Percentiles rank a stretch among this genome's conserved stretches.
phyloP scores from a whole-genome alignment of 2,888 invertebrate species.

The Embidobia sp. region DNA sequence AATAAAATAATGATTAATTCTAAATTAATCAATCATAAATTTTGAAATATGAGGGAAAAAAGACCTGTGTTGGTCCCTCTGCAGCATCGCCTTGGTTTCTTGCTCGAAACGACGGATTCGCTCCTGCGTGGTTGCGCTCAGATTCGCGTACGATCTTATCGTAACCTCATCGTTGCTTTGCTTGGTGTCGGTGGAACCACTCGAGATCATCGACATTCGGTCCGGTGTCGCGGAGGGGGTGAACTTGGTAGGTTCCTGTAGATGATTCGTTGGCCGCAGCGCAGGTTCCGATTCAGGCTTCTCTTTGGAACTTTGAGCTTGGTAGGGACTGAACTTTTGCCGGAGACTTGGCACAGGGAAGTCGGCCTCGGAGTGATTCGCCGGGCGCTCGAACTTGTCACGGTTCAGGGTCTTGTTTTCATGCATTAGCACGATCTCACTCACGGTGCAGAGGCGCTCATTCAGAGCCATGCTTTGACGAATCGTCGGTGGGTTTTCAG shows the following conservation, averaged over 20 bases:
- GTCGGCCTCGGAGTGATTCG: slow-evolving; percentile 23
- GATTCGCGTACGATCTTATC: slow-evolving; percentile 84
- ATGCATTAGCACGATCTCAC: slow-evolving; percentile 78
- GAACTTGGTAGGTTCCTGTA: slow-evolving; percentile 45
- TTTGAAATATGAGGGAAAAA: no score
- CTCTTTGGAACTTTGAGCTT: slow-evolving; percentile 51
- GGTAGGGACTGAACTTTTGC: no score
- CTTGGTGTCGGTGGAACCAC: slow-evolving; percentile 75
- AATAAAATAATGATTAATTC: no score
- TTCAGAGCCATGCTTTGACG: slow-evolving; percentile 79
- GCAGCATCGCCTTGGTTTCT: slow-evolving; percentile 88
- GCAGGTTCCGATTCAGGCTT: slow-evolving; percentile 23
- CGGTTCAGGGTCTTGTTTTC: slow-evolving; percentile 73
- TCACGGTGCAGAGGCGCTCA: slow-evolving; percentile 78
- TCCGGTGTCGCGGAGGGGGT: slow-evolving; percentile 74
- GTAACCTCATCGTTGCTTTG: slow-evolving; percentile 80
- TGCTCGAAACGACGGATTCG: slow-evolving; percentile 88
- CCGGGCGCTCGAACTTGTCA: slow-evolving; percentile 38
- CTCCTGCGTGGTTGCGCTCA: slow-evolving; percentile 85
- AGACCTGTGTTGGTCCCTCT: slow-evolving; percentile 82
- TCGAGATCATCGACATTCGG: slow-evolving; percentile 75
- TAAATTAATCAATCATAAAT: no score
- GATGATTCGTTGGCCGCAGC: slow-evolving; percentile 18
- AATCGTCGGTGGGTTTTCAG: slow-evolving; percentile 69
- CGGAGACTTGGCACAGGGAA: slow-evolving; percentile 23